Conservation (phyloP, 2,113 vertebrate species). For the Neolamprologus toae region DNA sequence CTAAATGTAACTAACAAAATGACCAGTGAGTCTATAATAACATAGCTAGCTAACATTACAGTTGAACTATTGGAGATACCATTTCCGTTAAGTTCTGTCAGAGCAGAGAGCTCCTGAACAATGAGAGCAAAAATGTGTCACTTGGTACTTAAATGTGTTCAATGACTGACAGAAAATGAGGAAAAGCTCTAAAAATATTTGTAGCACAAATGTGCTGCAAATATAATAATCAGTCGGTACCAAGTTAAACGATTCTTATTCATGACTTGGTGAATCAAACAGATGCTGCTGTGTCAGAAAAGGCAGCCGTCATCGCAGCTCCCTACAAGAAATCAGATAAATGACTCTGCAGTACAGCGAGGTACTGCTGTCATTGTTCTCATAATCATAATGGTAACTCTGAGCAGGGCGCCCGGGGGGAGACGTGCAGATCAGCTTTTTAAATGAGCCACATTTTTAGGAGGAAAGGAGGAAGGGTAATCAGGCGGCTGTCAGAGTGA, state of each 20-base stretch:
- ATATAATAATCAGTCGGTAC: not conserved
- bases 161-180: not conserved
- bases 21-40: not conserved
- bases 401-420: not conserved
- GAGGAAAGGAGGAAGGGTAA: conserved; percentile 27
- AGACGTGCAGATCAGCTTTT: not conserved
- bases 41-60: not conserved
- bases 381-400: conserved; percentile 1
- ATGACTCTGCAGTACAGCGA: not conserved
- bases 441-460: not conserved
- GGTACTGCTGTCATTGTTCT: not conserved
- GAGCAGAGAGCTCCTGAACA: not conserved
- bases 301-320: not conserved
- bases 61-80: not conserved
- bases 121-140: not conserved
- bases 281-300: not conserved
- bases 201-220: not conserved
- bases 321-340: not conserved
- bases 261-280: not conserved
- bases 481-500: conserved; percentile 26
- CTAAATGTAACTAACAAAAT: not conserved
- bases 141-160: not conserved
- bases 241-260: not conserved
- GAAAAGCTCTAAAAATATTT: not conserved
- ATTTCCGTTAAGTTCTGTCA: not conserved